Conservation (phyloP, 2,797 vertebrate genomes). For the Sarcophilus harrisii region DNA sequence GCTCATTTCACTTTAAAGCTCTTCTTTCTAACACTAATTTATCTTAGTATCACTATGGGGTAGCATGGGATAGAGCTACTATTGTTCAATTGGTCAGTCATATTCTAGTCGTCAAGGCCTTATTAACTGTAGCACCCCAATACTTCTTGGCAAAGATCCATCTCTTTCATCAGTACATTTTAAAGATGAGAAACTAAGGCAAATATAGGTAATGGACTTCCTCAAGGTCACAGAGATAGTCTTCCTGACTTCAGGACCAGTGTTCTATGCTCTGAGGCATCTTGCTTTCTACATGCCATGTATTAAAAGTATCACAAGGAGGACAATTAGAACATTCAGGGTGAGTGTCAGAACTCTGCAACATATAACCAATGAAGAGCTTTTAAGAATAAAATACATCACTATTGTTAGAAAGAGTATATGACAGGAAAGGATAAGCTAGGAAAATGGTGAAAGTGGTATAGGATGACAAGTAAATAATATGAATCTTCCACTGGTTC, state of each 20-base stretch:
- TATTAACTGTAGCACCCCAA: not conserved
- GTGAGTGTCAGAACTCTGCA: not conserved
- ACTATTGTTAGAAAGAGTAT: not conserved
- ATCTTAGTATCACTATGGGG: not conserved
- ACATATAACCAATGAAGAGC: not conserved
- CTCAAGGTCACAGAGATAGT: not conserved
- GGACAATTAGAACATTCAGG: not conserved
- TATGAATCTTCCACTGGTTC: not conserved
- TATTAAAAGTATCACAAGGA: not conserved
- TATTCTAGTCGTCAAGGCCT: too few relatives aligned
- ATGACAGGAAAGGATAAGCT: not conserved
- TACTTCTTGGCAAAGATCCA: not conserved
- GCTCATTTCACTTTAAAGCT: too few relatives aligned
- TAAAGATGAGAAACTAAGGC: not conserved
- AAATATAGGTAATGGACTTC: not conserved
- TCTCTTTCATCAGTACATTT: not conserved
- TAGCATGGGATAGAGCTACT: not conserved
- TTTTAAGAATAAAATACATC: not conserved
- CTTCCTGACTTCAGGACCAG: not conserved
- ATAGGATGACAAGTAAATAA: not conserved
- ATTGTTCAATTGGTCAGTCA: not conserved
- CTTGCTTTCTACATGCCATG: not conserved
- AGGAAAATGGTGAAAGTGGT: not conserved
- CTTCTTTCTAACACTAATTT: not conserved
- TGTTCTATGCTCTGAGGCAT: not conserved